Percentiles rank a stretch among this genome's conserved stretches.
These are phyloP conservation scores for Machimus atricapillus DNA, from an alignment of 2,888 invertebrate genomes.

Conservation along the genomic window DNA sequence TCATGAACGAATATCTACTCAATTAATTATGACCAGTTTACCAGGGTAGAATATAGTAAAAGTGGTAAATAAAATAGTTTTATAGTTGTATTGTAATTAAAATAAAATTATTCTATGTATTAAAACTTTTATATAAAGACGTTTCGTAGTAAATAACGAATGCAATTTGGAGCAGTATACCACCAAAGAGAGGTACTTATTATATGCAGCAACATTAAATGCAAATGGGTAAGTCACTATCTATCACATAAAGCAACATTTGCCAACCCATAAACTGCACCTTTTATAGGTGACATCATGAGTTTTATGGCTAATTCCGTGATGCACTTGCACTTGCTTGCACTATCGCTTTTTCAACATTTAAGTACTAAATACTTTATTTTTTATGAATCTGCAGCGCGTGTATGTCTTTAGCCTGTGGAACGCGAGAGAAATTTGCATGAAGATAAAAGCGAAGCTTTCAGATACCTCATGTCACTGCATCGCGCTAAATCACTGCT, in stretches of 20 bases:
- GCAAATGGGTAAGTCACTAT: not conserved
- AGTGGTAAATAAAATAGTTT: not conserved
- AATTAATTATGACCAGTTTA: not conserved
- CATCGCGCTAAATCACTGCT: not conserved
- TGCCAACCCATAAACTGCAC: not conserved
- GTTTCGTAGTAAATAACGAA: not conserved
- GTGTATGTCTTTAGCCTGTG: not conserved
- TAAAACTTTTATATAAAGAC: not conserved
- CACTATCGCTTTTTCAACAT: not conserved
- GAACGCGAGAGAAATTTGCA: not conserved
- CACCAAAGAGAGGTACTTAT: not conserved
- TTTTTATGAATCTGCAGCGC: not conserved
- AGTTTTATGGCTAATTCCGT: not conserved
- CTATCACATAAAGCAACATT: not conserved
- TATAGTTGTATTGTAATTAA: not conserved
- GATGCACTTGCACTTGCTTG: not conserved
- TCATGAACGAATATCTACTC: not conserved
- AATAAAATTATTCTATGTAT: not conserved
- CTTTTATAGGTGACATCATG: not conserved
- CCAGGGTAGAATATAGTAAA: not conserved
- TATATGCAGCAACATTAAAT: not conserved
- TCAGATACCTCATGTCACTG: not conserved
- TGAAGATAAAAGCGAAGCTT: not conserved
- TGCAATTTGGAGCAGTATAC: not conserved
- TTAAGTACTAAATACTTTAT: not conserved